Conservation (phyloP, 2,888 invertebrate genomes). For the Synergus laeviventris region DNA sequence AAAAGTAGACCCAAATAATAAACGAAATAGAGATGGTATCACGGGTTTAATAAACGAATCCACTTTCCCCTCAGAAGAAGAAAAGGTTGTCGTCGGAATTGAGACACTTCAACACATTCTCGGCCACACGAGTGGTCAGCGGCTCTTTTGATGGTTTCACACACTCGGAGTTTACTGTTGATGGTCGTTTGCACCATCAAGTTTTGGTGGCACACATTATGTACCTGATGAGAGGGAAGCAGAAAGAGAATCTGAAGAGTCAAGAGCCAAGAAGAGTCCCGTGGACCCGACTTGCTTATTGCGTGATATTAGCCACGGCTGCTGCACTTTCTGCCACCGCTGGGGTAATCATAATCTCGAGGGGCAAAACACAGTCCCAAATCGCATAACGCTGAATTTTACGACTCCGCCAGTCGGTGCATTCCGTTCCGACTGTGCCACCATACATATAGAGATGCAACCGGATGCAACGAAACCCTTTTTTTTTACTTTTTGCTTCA, state of each 20-base stretch:
- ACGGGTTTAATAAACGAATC: slow-evolving; percentile 6
- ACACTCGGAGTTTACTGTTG: slow-evolving; percentile 59
- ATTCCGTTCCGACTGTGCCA: slow-evolving; percentile 45
- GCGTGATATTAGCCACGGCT: slow-evolving; percentile 73
- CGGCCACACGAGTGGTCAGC: slow-evolving; percentile 55
- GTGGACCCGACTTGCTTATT: slow-evolving; percentile 63
- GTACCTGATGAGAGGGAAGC: slow-evolving; percentile 53
- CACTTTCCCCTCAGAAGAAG: slow-evolving; percentile 36
- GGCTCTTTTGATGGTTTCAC: slow-evolving; percentile 64
- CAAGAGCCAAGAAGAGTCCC: slow-evolving; percentile 8
- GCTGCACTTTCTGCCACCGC: slow-evolving; percentile 57
- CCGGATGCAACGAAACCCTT: slow-evolving; percentile 68
- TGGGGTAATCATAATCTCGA: slow-evolving; percentile 70
- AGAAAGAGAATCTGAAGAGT: slow-evolving; percentile 41
- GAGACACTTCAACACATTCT: slow-evolving; percentile 56
- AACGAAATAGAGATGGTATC: neutral
- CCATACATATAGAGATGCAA: slow-evolving; percentile 52
- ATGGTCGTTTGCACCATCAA: slow-evolving; percentile 62
- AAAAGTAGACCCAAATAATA: neutral
- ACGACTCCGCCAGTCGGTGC: slow-evolving; percentile 62
- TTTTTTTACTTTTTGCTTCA: slow-evolving; percentile 56
- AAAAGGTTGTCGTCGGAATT: slow-evolving; percentile 56
- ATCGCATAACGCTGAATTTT: slow-evolving; percentile 70
- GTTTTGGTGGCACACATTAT: slow-evolving; percentile 64
- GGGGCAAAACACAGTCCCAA: slow-evolving; percentile 70